These are phyloP conservation scores for Reticulitermes speratus DNA, from an alignment of 1,140 invertebrate species.

Conservation along the genomic window DNA sequence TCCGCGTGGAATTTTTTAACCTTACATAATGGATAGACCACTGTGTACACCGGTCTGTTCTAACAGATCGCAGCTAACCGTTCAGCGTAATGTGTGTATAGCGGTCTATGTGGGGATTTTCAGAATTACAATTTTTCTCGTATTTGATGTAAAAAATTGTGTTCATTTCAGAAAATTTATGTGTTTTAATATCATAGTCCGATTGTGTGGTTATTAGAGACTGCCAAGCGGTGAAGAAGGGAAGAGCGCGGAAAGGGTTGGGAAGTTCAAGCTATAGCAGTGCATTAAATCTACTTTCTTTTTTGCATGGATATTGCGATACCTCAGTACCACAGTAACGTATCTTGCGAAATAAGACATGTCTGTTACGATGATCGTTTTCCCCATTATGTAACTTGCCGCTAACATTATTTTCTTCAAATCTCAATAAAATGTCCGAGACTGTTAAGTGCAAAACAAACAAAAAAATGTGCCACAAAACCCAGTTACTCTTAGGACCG, in stretches of 20 bases:
- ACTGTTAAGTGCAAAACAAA: too few species aligned
- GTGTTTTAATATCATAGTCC: not conserved
- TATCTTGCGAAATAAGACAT: not conserved
- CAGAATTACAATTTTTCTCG: constrained; percentile 4
- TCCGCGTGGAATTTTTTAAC: not conserved
- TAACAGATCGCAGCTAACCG: not conserved
- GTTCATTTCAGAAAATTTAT: constrained; percentile 20
- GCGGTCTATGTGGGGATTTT: not conserved
- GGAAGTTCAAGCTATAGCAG: not conserved
- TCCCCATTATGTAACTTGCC: too few species aligned
- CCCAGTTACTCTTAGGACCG: too few species aligned
- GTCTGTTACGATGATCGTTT: not conserved
- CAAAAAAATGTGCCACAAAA: too few species aligned
- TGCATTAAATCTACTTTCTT: not conserved
- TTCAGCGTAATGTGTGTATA: not conserved
- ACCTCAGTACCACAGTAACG: not conserved
- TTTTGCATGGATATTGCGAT: not conserved
- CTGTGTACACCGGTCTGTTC: not conserved
- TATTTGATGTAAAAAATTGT: constrained; percentile 14
- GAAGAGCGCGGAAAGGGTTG: too few species aligned
- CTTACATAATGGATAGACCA: not conserved
- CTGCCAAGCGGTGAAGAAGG: too few species aligned
- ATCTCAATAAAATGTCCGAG: too few species aligned
- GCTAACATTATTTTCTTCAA: too few species aligned
- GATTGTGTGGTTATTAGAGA: not conserved